Percentiles rank a stretch among this genome's conserved stretches.
phyloP scores from a whole-genome alignment of 2,888 invertebrate genomes.

The Zaprionus bogoriensis region DNA sequence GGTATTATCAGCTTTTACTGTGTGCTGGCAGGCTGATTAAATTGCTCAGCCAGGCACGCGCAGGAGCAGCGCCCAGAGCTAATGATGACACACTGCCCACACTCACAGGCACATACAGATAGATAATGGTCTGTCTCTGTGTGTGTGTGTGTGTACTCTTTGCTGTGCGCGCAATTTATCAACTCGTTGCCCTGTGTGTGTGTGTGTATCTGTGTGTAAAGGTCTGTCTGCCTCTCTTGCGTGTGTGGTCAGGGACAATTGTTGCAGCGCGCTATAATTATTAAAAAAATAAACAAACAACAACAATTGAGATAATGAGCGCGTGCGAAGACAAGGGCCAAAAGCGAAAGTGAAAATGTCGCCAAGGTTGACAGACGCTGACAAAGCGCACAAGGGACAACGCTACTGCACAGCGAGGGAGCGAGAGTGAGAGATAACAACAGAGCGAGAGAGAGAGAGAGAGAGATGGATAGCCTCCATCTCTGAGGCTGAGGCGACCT shows the following conservation, averaged over 20 bases:
- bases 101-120: slow-evolving; percentile 1
- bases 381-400: slow-evolving; percentile 37
- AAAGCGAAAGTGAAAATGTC: slow-evolving; percentile 59
- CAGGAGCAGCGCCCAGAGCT: slow-evolving; percentile 38
- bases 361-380: slow-evolving; percentile 53
- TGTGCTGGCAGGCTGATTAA: slow-evolving; percentile 68
- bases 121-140: slow-evolving; percentile 3
- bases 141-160: slow-evolving; percentile 30
- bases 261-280: slow-evolving; percentile 61
- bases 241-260: slow-evolving; percentile 75
- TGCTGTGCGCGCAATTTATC: slow-evolving; percentile 60
- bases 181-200: slow-evolving; percentile 37
- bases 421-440: neutral
- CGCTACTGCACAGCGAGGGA: neutral
- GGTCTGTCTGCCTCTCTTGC: no score
- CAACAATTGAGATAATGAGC: slow-evolving; percentile 74
- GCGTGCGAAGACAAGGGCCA: slow-evolving; percentile 33
- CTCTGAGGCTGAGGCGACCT: slow-evolving; percentile 16
- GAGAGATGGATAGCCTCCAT: neutral
- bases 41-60: slow-evolving; percentile 48
- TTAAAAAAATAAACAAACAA: slow-evolving; percentile 62
- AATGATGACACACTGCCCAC: slow-evolving; percentile 47
- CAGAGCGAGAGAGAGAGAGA: neutral
- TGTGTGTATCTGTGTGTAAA: slow-evolving; percentile 3
- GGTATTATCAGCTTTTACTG: slow-evolving; percentile 71